Base-by-base conservation (phyloP, 2,113 vertebrate species). In the Brachypodius melanocephalos region DNA sequence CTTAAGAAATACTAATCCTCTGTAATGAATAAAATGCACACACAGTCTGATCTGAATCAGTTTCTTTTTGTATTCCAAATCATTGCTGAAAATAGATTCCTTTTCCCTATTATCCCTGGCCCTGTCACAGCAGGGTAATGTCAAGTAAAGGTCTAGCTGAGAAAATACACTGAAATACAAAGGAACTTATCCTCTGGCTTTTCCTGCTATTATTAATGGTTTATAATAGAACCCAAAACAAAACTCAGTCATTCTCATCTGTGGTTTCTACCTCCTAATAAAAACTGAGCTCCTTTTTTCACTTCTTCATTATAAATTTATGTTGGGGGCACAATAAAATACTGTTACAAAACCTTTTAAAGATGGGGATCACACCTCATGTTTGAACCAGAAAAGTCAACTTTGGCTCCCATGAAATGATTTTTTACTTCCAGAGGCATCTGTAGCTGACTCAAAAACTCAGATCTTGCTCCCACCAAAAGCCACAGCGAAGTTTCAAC, bases 81-180 rank as follows among this genome's bases (percentile, higher is more conserved):
- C 49, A 48, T 36, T 59, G 73, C 82, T 90, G 91, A 89, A 96
- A 96, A 96, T 74, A 96, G 91, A 94, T 57, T 85, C 81, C 21
- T 84, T 88, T 81, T 85, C 73, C 82, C 62, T 90, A 29, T 85
- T 93, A 84, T 42, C 85, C 75, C 65, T 80, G n/a, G 79, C 68
- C 65, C 72, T 91, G 85, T 92, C 88, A 94, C 93, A 94, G 91
- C 89, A 95, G 75, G 76, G 87, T 93, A 90, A 95, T 94, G 87
- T 97, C 91, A 96, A 97, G 31, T 67, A 96, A 95, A 95, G 95
- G 85, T 96, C 94, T 95, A 94, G 89, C 55, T 93, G 89, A 95
- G 87, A 96, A 96, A 95, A 94, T 57, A 91, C 74, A 93, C 61
- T 61, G 61, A 92, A 96, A 97, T 84, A 96, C 92, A 97, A 96